phyloP scores from a whole-genome alignment of 2,113 vertebrate species.

The Hemicordylus capensis region DNA sequence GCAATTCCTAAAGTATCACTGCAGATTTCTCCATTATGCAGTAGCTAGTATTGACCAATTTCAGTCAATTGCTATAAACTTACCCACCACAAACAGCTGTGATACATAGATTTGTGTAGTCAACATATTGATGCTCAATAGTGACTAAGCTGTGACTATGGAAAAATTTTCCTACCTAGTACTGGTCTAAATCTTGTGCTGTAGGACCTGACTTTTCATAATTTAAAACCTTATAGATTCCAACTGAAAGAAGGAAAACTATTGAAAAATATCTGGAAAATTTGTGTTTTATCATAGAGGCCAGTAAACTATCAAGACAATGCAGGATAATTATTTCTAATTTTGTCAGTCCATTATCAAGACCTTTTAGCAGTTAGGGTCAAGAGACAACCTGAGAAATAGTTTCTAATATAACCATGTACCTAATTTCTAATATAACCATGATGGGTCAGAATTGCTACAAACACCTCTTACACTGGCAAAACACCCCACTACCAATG shows the following conservation, averaged over 20 bases:
- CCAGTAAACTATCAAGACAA: too few species aligned
- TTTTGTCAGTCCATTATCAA: too few species aligned
- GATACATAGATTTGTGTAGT: conserved; percentile 9
- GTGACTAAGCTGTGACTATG: too few species aligned
- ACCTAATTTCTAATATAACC: too few species aligned
- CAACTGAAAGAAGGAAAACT: background rate
- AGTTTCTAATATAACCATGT: too few species aligned
- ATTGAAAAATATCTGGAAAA: background rate
- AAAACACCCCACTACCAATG: too few species aligned
- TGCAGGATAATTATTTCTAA: too few species aligned
- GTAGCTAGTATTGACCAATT: conserved; percentile 46
- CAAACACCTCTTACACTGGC: too few species aligned
- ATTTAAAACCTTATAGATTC: conserved; percentile 13
- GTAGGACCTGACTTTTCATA: background rate
- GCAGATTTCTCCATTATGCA: conserved; percentile 48
- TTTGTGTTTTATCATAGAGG: too few species aligned
- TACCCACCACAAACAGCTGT: conserved; percentile 16
- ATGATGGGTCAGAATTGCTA: too few species aligned
- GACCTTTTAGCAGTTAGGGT: too few species aligned
- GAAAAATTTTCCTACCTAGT: background rate
- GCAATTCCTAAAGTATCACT: conserved; percentile 42
- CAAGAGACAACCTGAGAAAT: too few species aligned
- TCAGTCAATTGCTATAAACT: background rate
- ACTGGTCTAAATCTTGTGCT: background rate
- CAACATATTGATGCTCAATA: conserved; percentile 47